Percentiles rank a stretch among this genome's conserved stretches.
Conservation (phyloP, 2,113 vertebrate genomes). For the Mustela nigripes region DNA sequence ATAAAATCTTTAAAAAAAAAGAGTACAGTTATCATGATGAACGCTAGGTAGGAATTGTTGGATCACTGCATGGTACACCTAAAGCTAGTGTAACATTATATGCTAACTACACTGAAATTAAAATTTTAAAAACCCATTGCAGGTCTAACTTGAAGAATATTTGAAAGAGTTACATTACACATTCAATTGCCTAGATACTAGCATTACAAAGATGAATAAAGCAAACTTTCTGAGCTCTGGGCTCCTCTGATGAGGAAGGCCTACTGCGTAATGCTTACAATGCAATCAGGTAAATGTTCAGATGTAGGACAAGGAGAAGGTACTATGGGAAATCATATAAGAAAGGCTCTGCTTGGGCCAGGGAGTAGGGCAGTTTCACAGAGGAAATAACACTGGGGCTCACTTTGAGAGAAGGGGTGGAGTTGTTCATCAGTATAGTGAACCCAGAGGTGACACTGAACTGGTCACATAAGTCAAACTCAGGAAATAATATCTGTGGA, state of each 20-base stretch:
- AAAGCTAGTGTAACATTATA: not conserved
- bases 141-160: constrained; percentile 3
- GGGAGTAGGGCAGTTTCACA: not conserved
- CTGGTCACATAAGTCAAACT: not conserved
- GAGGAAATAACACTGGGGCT: not conserved
- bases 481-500: not conserved
- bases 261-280: not conserved
- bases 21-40: not conserved
- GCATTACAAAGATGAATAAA: constrained; percentile 55
- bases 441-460: not conserved
- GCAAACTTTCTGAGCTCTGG: not conserved
- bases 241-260: not conserved
- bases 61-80: not conserved
- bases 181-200: not conserved
- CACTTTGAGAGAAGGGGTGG: constrained; percentile 11
- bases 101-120: not conserved
- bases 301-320: not conserved
- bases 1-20: too few species aligned
- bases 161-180: constrained; percentile 34
- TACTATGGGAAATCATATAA: not conserved
- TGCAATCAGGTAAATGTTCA: not conserved
- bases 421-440: not conserved
- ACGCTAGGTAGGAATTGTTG: not conserved
- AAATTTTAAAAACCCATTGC: constrained; percentile 39
- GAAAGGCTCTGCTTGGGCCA: not conserved